These are phyloP conservation scores for Chrysochloris asiatica DNA, from an alignment of 2,113 vertebrate species.

Conservation along the genomic window DNA sequence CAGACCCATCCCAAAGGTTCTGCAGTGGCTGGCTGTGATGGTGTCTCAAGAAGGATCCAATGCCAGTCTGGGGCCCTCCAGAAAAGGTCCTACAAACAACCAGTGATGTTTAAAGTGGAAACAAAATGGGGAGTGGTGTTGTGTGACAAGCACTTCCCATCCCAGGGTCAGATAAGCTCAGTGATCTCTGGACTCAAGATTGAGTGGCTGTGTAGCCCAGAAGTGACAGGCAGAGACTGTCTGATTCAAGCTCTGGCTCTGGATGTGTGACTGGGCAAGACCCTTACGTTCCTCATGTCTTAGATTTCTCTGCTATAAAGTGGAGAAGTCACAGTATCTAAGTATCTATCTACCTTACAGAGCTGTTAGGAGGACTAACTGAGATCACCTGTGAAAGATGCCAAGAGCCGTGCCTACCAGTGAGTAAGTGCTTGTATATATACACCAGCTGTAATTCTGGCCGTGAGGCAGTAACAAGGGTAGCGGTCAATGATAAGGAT, in stretches of 20 bases:
- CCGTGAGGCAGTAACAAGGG: background rate
- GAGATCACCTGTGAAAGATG: background rate
- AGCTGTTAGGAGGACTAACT: background rate
- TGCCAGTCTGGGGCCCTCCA: background rate
- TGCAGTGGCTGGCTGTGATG: background rate
- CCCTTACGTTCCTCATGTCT: background rate
- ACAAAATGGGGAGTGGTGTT: background rate
- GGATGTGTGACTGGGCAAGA: background rate
- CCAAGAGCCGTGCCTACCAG: background rate
- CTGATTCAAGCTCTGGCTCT: background rate
- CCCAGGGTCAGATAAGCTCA: background rate
- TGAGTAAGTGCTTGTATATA: background rate
- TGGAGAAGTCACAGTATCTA: background rate
- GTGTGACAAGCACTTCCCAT: background rate
- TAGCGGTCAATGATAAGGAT: background rate
- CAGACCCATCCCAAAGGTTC: background rate
- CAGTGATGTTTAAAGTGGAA: background rate
- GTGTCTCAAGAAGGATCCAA: background rate
- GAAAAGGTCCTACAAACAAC: background rate
- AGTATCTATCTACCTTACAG: no score
- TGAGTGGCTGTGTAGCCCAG: background rate
- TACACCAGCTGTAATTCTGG: background rate
- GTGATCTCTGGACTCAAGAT: background rate
- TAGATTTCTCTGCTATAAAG: background rate
- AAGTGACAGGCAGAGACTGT: background rate